Percentiles rank a stretch among this genome's conserved stretches.
Evolutionary conservation across 2,888 invertebrate species (phyloP).

Genomic region (Noctua janthe): DNA sequence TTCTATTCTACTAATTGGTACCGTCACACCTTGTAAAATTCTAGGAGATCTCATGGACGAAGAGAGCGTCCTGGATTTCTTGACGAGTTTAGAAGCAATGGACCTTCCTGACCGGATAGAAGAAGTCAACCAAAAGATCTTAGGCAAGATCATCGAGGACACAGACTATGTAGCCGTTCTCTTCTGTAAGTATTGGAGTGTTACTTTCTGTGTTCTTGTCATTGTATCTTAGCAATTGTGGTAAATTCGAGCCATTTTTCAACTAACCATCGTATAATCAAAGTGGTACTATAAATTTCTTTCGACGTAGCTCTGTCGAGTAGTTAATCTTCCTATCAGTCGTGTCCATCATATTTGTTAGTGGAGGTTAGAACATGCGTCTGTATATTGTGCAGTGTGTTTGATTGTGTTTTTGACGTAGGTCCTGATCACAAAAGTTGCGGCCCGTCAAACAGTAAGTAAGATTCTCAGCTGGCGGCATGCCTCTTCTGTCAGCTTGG

Average conservation of each 20-base stretch:
- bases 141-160: constrained; percentile 97
- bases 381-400: constrained; percentile 88
- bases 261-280: constrained; percentile 82
- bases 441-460: constrained; percentile 90
- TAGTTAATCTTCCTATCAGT: constrained; percentile 76
- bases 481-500: constrained; percentile 84
- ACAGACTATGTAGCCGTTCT: constrained; percentile 97
- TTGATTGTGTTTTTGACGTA: constrained; percentile 90
- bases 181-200: constrained; percentile 95
- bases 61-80: constrained; percentile 97
- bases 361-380: constrained; percentile 75
- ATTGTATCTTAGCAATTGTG: constrained; percentile 84
- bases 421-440: constrained; percentile 90
- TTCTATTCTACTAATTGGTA: constrained; percentile 24
- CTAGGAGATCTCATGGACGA: constrained; percentile 98
- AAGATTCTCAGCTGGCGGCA: constrained; percentile 86
- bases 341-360: constrained; percentile 76
- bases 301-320: constrained; percentile 78
- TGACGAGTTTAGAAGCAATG: constrained; percentile 98
- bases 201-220: constrained; percentile 74
- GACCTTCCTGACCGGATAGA: constrained; percentile 98
- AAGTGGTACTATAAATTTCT: constrained; percentile 77
- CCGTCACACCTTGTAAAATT: constrained; percentile 67
- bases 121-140: constrained; percentile 97
- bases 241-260: constrained; percentile 82